Percentiles rank a stretch among this genome's conserved stretches.
Conservation (phyloP, 2,113 vertebrate species). For the Phrynocephalus versicolor region DNA sequence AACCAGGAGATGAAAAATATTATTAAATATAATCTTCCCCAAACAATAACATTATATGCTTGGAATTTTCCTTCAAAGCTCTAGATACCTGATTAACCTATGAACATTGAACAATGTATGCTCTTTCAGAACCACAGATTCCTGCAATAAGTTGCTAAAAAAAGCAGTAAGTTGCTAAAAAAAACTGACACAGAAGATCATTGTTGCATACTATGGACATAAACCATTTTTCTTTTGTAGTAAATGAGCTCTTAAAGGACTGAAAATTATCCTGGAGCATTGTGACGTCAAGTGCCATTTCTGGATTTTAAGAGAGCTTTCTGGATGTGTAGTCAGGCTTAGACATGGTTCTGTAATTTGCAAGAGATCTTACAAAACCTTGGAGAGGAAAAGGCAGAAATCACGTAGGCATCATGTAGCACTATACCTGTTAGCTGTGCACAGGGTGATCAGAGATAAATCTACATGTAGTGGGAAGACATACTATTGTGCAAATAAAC, state of each 20-base stretch:
- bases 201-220: background rate
- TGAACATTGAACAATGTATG: background rate
- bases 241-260: background rate
- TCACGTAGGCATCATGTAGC: background rate
- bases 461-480: background rate
- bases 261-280: too few relatives aligned
- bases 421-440: background rate
- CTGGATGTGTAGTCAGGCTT: background rate
- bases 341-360: background rate
- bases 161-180: background rate
- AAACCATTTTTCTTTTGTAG: background rate
- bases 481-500: too few relatives aligned
- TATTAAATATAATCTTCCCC: background rate
- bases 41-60: background rate
- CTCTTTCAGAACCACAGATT: background rate
- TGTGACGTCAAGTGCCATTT: background rate
- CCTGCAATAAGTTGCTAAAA: background rate
- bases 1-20: background rate
- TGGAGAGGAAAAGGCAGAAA: background rate
- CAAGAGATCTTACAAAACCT: background rate
- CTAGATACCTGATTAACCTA: background rate
- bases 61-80: background rate
- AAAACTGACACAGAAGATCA: background rate
- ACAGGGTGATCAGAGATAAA: background rate
- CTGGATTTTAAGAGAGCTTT: background rate